phyloP scores from a whole-genome alignment of 1,140 invertebrate species.

The Drosophila varians region DNA sequence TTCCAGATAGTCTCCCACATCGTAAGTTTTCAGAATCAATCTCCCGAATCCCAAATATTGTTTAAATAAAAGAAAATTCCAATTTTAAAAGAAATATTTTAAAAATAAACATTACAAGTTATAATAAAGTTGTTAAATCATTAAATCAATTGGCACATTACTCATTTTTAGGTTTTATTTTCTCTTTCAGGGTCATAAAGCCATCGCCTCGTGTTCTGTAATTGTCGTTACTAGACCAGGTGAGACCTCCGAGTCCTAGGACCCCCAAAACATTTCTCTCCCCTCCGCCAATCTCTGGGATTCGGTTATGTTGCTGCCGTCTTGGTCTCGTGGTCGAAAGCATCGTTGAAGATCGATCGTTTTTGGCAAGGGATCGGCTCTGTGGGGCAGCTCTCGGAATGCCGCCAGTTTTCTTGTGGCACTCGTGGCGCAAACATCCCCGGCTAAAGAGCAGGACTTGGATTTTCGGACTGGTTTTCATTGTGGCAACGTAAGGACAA shows the following conservation, averaged over 20 bases:
- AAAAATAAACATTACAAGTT: neutral
- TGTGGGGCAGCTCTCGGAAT: slow-evolving; percentile 25
- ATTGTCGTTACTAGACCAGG: neutral
- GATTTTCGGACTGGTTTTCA: slow-evolving; percentile 36
- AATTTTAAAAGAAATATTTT: neutral
- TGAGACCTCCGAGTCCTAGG: neutral
- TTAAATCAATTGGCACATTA: neutral
- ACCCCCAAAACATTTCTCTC: neutral
- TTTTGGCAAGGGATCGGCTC: slow-evolving; percentile 43
- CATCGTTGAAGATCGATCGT: slow-evolving; percentile 26
- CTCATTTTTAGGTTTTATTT: neutral
- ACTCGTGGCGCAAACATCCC: slow-evolving; percentile 45
- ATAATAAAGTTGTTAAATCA: neutral
- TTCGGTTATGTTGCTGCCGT: slow-evolving; percentile 24
- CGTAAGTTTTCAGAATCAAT: too few species aligned
- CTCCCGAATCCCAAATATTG: too few species aligned
- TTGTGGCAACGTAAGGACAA: slow-evolving; percentile 52
- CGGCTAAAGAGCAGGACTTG: neutral
- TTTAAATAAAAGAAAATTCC: neutral
- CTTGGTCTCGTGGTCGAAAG: slow-evolving; percentile 7
- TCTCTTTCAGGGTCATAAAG: neutral
- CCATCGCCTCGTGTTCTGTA: neutral
- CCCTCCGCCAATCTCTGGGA: neutral
- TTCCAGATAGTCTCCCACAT: too few species aligned
- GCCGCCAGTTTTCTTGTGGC: slow-evolving; percentile 53